Evolutionary conservation across 1,140 invertebrate species (phyloP).

Genomic region (Brachionus plicatilis): DNA sequence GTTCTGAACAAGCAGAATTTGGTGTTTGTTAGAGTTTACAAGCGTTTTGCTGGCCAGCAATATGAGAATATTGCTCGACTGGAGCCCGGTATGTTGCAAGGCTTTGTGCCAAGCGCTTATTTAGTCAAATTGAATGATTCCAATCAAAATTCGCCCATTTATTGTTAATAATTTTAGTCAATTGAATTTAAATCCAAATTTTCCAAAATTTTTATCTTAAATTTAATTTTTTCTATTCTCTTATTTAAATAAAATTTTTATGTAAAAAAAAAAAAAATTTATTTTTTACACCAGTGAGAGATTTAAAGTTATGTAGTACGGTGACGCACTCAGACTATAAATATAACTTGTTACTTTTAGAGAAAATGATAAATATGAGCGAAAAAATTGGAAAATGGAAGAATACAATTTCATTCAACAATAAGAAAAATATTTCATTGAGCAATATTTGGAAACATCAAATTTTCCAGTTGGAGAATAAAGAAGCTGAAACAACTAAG

Average conservation of each 20-base stretch:
- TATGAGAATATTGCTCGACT: background rate
- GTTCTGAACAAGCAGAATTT: background rate
- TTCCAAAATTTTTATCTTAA: conserved; percentile 4
- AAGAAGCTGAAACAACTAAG: too few relatives aligned
- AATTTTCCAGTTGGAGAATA: too few relatives aligned
- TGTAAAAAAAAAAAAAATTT: too few relatives aligned
- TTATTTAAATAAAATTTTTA: background rate
- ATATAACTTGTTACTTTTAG: too few relatives aligned
- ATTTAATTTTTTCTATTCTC: background rate
- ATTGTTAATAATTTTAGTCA: conserved; percentile 1
- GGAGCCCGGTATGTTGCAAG: background rate
- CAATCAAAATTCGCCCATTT: conserved; percentile 9
- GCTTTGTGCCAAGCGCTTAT: background rate
- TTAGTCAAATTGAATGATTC: background rate
- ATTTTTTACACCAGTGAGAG: too few relatives aligned
- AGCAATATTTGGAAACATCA: too few relatives aligned
- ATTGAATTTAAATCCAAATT: background rate
- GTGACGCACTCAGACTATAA: too few relatives aligned
- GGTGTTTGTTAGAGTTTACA: conserved; percentile 9
- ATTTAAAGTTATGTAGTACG: too few relatives aligned
- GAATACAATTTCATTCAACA: too few relatives aligned
- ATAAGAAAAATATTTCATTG: too few relatives aligned
- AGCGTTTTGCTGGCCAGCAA: background rate
- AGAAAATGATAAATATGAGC: too few relatives aligned
- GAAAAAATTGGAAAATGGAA: too few relatives aligned